These are phyloP conservation scores for Panopea generosa DNA, from an alignment of 2,888 invertebrate genomes.

Conservation along the genomic window DNA sequence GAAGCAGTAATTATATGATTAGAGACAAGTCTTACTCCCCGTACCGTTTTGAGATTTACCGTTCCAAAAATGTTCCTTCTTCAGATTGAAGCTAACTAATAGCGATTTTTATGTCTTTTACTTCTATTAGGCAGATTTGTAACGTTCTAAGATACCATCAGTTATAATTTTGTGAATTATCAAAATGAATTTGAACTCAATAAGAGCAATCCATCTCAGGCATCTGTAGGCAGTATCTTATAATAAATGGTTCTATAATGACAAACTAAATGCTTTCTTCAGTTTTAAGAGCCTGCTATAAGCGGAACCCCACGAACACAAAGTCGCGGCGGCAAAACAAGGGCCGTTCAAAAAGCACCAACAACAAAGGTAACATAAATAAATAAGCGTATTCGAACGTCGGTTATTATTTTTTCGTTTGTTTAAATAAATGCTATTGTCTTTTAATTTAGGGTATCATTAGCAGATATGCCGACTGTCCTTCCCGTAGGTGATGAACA, in stretches of 20 bases:
- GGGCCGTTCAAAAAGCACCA: too few relatives aligned
- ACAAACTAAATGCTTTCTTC: constrained; percentile 38
- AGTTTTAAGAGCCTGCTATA: constrained; percentile 27
- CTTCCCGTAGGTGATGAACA: too few relatives aligned
- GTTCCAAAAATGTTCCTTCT: not conserved
- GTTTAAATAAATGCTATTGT: too few relatives aligned
- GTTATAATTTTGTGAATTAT: constrained; percentile 51
- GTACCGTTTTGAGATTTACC: constrained; percentile 9
- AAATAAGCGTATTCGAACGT: too few relatives aligned
- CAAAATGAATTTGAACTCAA: constrained; percentile 60
- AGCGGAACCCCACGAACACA: constrained; percentile 21
- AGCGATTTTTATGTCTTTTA: constrained; percentile 39
- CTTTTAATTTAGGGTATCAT: too few relatives aligned
- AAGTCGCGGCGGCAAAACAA: too few relatives aligned
- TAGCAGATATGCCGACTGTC: too few relatives aligned
- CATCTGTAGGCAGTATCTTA: constrained; percentile 30
- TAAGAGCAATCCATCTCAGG: constrained; percentile 22
- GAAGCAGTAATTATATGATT: constrained; percentile 29
- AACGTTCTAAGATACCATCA: constrained; percentile 30
- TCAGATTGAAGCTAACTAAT: constrained; percentile 27
- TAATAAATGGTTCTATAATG: constrained; percentile 46
- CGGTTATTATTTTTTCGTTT: too few relatives aligned
- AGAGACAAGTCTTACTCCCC: constrained; percentile 11
- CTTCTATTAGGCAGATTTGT: constrained; percentile 42
- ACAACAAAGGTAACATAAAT: too few relatives aligned